These are phyloP conservation scores for Argyrosomus regius DNA, from an alignment of 2,797 vertebrate species.

Conservation along the genomic window DNA sequence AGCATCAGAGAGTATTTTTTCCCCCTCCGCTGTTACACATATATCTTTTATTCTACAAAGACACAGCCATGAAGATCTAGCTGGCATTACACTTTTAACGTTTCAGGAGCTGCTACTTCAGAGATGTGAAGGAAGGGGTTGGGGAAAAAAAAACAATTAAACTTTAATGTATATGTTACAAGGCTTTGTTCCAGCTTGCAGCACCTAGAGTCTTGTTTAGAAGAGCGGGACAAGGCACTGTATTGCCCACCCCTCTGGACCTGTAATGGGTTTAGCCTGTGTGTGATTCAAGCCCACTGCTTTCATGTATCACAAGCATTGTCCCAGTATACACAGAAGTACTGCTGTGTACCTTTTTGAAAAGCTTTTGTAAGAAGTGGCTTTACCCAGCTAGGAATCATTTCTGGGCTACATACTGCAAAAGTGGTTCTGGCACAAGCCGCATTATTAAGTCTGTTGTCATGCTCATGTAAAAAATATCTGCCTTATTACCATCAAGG, in stretches of 20 bases:
- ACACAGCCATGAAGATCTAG: constrained; percentile 91
- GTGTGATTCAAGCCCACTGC: constrained; percentile 83
- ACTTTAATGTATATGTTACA: constrained; percentile 94
- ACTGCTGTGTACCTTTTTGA: constrained; percentile 46
- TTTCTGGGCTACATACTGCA: constrained; percentile 51
- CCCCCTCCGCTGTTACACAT: constrained; percentile 50
- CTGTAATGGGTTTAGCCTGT: constrained; percentile 88
- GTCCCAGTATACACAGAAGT: constrained; percentile 76
- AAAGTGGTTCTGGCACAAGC: constrained; percentile 63
- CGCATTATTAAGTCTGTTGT: constrained; percentile 72
- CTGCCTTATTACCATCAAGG: constrained; percentile 61
- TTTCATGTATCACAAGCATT: constrained; percentile 85
- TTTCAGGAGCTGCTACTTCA: constrained; percentile 76
- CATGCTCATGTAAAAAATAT: constrained; percentile 51
- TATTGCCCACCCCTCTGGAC: constrained; percentile 87
- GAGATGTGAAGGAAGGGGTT: constrained; percentile 69
- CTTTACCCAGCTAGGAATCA: constrained; percentile 40
- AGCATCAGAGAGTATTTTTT: constrained; percentile 92
- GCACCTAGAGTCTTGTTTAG: constrained; percentile 91
- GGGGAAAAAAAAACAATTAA: constrained; percentile 88
- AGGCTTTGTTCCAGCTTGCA: constrained; percentile 89
- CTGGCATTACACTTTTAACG: constrained; percentile 91
- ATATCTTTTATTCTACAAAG: constrained; percentile 88
- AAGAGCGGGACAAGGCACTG: constrained; percentile 84
- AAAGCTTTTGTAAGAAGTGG: constrained; percentile 58